Evolutionary conservation across 2,113 vertebrate species (phyloP).

Genomic region (Plotosus lineatus): DNA sequence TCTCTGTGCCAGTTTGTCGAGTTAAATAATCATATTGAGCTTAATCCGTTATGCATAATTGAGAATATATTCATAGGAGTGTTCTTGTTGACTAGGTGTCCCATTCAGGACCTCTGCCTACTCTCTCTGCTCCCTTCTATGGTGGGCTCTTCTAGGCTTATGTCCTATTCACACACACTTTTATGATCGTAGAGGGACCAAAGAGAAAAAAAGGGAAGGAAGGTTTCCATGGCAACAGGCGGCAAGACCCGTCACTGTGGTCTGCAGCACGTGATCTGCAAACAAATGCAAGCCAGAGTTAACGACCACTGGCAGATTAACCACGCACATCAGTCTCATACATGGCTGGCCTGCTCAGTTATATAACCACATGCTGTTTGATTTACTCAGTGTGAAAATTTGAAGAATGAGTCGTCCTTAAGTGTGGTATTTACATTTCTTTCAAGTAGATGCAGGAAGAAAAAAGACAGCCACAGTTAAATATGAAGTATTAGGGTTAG

Average conservation of each 20-base stretch:
- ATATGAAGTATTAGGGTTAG: background rate
- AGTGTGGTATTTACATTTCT: background rate
- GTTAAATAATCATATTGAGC: slow-evolving; percentile 20
- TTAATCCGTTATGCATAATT: background rate
- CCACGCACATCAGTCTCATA: slow-evolving; percentile 25
- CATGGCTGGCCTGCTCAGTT: slow-evolving; percentile 11
- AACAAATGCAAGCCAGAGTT: slow-evolving; percentile 46
- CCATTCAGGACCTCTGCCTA: background rate
- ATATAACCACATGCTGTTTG: slow-evolving; percentile 16
- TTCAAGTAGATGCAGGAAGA: background rate
- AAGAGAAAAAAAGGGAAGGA: slow-evolving; percentile 14
- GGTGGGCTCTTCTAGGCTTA: slow-evolving; percentile 35
- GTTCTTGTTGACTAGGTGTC: slow-evolving; percentile 11
- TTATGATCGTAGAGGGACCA: slow-evolving; percentile 44
- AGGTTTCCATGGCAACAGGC: slow-evolving; percentile 51
- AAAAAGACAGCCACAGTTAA: background rate
- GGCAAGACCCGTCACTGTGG: slow-evolving; percentile 45
- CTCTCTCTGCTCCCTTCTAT: background rate
- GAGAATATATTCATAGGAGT: slow-evolving; percentile 11
- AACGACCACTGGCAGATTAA: slow-evolving; percentile 41
- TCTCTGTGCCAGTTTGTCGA: background rate
- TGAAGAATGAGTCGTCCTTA: background rate
- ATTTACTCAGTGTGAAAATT: background rate
- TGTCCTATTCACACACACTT: slow-evolving; percentile 46
- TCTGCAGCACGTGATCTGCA: slow-evolving; percentile 45